Evolutionary conservation across 2,888 invertebrate genomes (phyloP).

Genomic region (Lapara coniferarum): DNA sequence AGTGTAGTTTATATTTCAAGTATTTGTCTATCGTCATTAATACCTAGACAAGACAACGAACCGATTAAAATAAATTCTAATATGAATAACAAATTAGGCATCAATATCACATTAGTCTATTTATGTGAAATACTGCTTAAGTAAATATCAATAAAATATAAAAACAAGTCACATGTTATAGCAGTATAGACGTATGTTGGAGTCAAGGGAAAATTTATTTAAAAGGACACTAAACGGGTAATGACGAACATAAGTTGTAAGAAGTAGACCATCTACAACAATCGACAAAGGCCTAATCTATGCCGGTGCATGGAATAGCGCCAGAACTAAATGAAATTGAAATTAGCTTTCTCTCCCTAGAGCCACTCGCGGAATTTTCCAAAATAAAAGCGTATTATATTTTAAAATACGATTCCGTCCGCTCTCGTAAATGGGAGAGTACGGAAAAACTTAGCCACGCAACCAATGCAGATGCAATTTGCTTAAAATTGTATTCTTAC

Average conservation of each 20-base stretch:
- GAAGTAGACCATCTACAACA: conserved; percentile 28
- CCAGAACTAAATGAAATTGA: conserved; percentile 84
- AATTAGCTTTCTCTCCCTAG: conserved; percentile 82
- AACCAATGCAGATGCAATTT: conserved; percentile 30
- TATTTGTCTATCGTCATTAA: too few species aligned
- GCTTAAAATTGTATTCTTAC: conserved; percentile 6
- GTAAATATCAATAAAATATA: too few species aligned
- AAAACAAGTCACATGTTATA: too few species aligned
- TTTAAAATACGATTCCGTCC: conserved; percentile 78
- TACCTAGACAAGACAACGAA: too few species aligned
- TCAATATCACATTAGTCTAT: too few species aligned
- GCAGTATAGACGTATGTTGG: too few species aligned
- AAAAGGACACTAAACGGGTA: too few species aligned
- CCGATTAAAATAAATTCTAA: too few species aligned
- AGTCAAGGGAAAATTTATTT: too few species aligned
- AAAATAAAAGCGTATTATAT: conserved; percentile 83
- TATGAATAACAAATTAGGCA: too few species aligned
- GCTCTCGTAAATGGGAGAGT: conserved; percentile 61
- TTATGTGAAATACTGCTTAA: too few species aligned
- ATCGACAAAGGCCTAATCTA: conserved; percentile 46
- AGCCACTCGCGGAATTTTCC: conserved; percentile 78
- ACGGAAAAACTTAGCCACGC: conserved; percentile 48
- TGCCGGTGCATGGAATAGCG: conserved; percentile 80
- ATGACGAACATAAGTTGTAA: background rate
- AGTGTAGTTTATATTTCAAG: too few species aligned